Percentiles rank a stretch among this genome's conserved stretches.
These are phyloP conservation scores for Philonicus albiceps DNA, from an alignment of 2,888 invertebrate genomes.

Conservation along the genomic window DNA sequence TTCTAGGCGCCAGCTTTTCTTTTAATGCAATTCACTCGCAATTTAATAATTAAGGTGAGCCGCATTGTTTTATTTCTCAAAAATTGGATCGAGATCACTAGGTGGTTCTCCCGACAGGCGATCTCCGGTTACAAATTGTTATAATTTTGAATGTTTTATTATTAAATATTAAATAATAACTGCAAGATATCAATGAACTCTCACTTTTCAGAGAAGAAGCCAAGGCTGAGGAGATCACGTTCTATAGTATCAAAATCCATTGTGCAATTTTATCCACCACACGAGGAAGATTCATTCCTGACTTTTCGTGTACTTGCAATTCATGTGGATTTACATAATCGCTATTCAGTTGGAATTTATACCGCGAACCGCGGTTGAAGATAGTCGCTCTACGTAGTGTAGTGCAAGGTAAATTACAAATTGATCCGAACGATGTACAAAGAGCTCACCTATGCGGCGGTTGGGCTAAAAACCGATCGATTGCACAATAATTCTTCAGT, in stretches of 20 bases:
- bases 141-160: neutral
- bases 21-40: neutral
- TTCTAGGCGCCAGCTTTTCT: neutral
- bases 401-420: neutral
- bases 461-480: neutral
- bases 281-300: conserved; percentile 12
- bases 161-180: neutral
- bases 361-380: neutral
- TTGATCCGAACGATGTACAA: neutral
- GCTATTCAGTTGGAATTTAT: neutral
- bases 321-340: neutral
- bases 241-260: neutral
- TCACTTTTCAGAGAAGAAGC: conserved; percentile 16
- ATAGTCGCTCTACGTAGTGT: neutral
- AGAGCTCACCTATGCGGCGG: neutral
- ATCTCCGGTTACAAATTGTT: neutral
- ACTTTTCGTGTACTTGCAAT: conserved; percentile 1
- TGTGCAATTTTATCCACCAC: conserved; percentile 2
- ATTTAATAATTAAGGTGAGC: neutral
- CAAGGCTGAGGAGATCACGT: conserved; percentile 20
- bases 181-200: conserved; percentile 10
- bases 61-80: neutral
- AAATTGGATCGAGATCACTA: neutral
- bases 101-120: neutral
- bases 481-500: neutral